These are phyloP conservation scores for Diabrotica balteata DNA, from an alignment of 2,888 invertebrate genomes.

Conservation along the genomic window DNA sequence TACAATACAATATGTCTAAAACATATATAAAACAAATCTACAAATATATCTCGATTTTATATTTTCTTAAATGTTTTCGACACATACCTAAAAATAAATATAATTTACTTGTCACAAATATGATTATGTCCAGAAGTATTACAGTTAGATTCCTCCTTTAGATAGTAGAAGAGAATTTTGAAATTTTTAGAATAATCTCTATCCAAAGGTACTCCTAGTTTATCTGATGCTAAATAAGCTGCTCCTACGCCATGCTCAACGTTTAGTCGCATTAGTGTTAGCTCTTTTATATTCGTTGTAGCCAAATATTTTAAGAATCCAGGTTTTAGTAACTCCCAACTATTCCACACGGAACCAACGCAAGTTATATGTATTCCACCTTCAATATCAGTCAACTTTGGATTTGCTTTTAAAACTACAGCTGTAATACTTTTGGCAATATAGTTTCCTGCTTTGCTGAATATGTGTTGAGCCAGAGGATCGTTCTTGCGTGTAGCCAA, in stretches of 20 bases:
- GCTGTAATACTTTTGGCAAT: slow-evolving; percentile 74
- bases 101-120: background rate
- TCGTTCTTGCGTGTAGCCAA: slow-evolving; percentile 74
- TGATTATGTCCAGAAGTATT: background rate
- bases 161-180: slow-evolving; percentile 64
- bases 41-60: background rate
- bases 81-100: too few relatives aligned
- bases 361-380: slow-evolving; percentile 77
- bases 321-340: slow-evolving; percentile 81
- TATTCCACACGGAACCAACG: slow-evolving; percentile 95
- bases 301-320: slow-evolving; percentile 71
- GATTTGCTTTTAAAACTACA: slow-evolving; percentile 67
- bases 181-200: slow-evolving; percentile 76
- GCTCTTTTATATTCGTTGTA: slow-evolving; percentile 61
- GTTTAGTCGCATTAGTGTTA: slow-evolving; percentile 73
- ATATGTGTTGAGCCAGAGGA: slow-evolving; percentile 72
- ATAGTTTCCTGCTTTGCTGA: slow-evolving; percentile 71
- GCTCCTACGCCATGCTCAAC: slow-evolving; percentile 86
- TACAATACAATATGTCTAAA: too few relatives aligned
- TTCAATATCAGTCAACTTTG: slow-evolving; percentile 63
- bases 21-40: background rate
- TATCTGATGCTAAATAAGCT: slow-evolving; percentile 82
- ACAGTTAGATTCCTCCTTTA: slow-evolving; percentile 8
- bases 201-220: slow-evolving; percentile 69
- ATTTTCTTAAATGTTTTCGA: background rate